Base-by-base conservation (phyloP, 2,797 vertebrate species). In the Pterois miles region DNA sequence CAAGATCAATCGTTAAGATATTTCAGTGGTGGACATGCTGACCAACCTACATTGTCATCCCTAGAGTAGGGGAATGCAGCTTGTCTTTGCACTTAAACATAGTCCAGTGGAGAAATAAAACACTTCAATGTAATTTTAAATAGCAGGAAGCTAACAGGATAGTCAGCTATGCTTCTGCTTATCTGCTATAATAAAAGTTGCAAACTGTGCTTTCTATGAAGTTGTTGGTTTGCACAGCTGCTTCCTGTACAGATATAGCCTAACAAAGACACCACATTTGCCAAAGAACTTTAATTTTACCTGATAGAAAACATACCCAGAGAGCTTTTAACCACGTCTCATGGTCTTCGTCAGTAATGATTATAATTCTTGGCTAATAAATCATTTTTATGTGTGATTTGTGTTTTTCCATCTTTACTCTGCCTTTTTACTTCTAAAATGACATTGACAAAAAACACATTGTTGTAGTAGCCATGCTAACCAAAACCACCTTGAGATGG, bases 401-500 rank as follows among this genome's bases (percentile, higher is more conserved):
- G 5, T 0, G 4, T 53, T 43, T 58, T 66, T 62, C 27, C 1
- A 23, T 62, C 7, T 50, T 43, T 27, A 8, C 48, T 63, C 12
- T 9, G 11, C 22, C 29, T 16, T 43, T 34, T 60, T 23, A 11
- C 4, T 31, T 57, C 3, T 34, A 4, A 74, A 71, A 31, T 9
- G 1, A 0, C 16, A 4, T 13, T 40, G n/a, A 31, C 23, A 18
- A 40, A 31, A 43, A 34, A 9, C 6, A 46, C 10, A 38, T 50
- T 43, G 16, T 63, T 14, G n/a, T 20, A 40, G 46, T 52, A 62
- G 31, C 40, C 43, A 25, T 34, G 54, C 57, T 66, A 64, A 65
- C 46, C 25, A 65, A 52, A 76, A 67, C 43, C 80, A 76, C 62
- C 22, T 60, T 65, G 50, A 77, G 68, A 75, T 9, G 20, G 13